Evolutionary conservation across 2,888 invertebrate genomes (phyloP), one percentile per base, ranked within the genome.

Genomic region (Lathronympha strigana): DNA sequence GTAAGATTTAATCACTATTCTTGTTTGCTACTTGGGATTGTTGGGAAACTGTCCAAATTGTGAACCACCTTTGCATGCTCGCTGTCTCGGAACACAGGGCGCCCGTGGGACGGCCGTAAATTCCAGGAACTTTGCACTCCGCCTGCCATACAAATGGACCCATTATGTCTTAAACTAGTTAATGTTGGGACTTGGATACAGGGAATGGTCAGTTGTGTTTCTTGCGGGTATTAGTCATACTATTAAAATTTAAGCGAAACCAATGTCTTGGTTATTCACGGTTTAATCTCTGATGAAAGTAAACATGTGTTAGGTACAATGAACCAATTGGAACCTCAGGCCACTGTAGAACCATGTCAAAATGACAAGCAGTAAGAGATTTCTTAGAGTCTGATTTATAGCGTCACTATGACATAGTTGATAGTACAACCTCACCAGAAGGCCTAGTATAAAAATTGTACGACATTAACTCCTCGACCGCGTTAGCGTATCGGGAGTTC

Each of bases 31-130:
- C 11, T 4, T 6, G 50, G 28, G 23, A 50, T 11, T 64, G 45
- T 25, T 2, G n/a, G 8, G 53, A 53, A 63, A 68, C 68, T 64
- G 68, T 64, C 62, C 51, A 60, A 69, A 67, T 58, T 57, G 45
- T 51, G 58, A 43, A 57, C 66, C 66, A 57, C 66, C 66, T 63
- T 68, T 63, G 63, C 69, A 63, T 69, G 69, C 57, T 55, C 69
- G 58, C 49, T 66, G 67, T 64, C 55, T 66, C 49, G 61, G 68
- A 64, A 67, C 69, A 67, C 61, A 62, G 68, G 61, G 61, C 55
- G 43, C 61, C 60, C 66, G 53, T 9, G 66, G 47, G 60, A 66
- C 45, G 13, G 38, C 28, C 64, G 60, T 49, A 61, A 66, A 60
- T 60, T 60, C 33, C 38, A 21, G 45, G 51, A 58, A 45, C 51